These are phyloP conservation scores for Anas flavirostris DNA, from an alignment of 2,797 vertebrate genomes.

Conservation along the genomic window DNA sequence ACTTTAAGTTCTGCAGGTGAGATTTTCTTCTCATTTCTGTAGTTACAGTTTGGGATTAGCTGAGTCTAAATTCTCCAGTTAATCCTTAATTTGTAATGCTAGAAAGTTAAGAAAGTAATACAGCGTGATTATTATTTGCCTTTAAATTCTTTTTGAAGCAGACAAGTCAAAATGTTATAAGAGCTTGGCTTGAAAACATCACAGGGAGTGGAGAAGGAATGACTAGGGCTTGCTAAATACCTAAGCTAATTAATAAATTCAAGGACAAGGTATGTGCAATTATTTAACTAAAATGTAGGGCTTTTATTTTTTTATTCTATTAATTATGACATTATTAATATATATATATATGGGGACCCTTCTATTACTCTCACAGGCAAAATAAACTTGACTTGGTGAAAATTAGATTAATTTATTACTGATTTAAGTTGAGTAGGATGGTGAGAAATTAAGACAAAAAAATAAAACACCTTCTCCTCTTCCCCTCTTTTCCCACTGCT, in stretches of 20 bases:
- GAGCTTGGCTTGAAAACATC: neutral
- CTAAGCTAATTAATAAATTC: neutral
- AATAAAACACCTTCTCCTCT: rapidly evolving
- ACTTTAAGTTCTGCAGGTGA: neutral
- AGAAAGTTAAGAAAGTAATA: neutral
- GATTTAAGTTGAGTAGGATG: neutral
- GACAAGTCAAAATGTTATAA: neutral
- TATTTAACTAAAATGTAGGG: neutral
- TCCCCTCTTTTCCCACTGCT: neutral
- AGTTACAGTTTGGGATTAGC: neutral
- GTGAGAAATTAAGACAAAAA: neutral
- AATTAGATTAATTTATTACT: neutral
- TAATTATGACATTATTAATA: neutral
- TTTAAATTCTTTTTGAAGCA: neutral
- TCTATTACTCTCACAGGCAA: rapidly evolving
- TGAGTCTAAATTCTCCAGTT: neutral
- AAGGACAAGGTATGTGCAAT: neutral
- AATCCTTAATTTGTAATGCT: neutral
- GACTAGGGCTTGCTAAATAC: neutral
- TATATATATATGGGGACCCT: neutral
- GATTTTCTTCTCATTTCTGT: neutral
- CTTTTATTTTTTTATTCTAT: neutral
- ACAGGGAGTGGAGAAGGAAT: neutral
- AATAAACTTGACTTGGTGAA: neutral
- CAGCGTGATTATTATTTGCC: neutral